Evolutionary conservation across 64 coral and sea anemone genomes (phyloP), one percentile per base, ranked within the genome.

Genomic region (Porites australiensis): DNA sequence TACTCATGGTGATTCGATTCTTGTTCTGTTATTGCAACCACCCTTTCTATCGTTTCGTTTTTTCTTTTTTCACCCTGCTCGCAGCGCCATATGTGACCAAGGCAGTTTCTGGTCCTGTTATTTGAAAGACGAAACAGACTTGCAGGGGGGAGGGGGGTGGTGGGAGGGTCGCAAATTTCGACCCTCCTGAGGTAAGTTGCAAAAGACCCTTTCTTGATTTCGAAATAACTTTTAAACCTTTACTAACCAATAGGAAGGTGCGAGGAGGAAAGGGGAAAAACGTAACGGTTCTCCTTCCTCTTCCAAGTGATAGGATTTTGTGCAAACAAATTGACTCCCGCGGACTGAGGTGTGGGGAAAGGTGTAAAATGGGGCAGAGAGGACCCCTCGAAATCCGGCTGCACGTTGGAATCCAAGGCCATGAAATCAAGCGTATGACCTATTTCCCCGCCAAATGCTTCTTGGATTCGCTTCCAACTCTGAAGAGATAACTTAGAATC

Each of bases 371-470:
- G 53, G 10, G 10, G 5, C 53, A 55, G 53, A 55, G 53, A 2
- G 53, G 53, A 5, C 5, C 53, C 5, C 5, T 55, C 53, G 10
- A 7, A 55, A 55, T 11, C 68, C 68, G 18, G 13, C 75, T 52
- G 65, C 2, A 18, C 69, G 49, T 88, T 88, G 4, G 85, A 88
- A 57, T 88, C 85, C 4, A 74, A 48, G 13, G 85, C 64, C 69
- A 88, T 88, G 16, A 88, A 20, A 13, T 88, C 85, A n/a, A 68
- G 68, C 15, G 63, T 72, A 22, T 73, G 67, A 15, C 85, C 85
- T 48, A 7, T 8, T 13, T 15, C 13, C 21, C 85, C 44, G 4
- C 85, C 85, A 62, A 83, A 83, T 15, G 15, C 14, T 13, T 9
- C 2, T 64, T 83, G 79, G 3, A 83, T 37, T 59, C 44, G 14